phyloP scores from a whole-genome alignment of 2,797 vertebrate species.

The Erpetoichthys calabaricus region DNA sequence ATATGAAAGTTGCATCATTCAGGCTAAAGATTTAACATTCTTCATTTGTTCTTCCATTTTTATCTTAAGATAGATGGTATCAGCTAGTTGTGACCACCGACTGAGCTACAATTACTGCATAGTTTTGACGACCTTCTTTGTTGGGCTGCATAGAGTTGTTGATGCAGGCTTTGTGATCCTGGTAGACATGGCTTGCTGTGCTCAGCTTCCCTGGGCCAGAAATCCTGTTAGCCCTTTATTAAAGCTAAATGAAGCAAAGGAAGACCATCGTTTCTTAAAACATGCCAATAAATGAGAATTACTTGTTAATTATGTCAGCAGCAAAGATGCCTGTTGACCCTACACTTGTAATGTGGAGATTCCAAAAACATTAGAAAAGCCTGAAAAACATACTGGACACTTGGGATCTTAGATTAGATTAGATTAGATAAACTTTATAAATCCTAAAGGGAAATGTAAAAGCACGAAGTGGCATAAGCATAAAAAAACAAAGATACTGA shows the following conservation, averaged over 20 bases:
- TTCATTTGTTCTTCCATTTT: too few species aligned
- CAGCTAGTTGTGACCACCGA: not conserved
- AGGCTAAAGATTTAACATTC: too few species aligned
- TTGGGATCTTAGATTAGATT: too few species aligned
- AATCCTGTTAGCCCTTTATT: conserved; percentile 30
- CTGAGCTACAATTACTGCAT: conserved; percentile 2
- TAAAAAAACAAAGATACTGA: too few species aligned
- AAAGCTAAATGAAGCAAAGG: conserved; percentile 15
- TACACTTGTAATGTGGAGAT: conserved; percentile 12
- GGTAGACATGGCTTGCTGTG: conserved; percentile 12
- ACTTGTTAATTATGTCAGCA: conserved; percentile 16
- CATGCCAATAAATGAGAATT: conserved; percentile 12
- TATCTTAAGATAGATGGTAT: too few species aligned
- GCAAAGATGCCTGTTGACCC: conserved; percentile 14
- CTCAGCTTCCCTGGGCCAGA: conserved; percentile 11
- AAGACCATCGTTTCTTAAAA: conserved; percentile 11
- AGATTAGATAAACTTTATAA: too few species aligned
- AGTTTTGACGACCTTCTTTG: conserved; percentile 3
- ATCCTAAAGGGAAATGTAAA: too few species aligned
- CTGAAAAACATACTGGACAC: not conserved
- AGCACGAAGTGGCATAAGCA: too few species aligned
- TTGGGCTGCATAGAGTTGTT: not conserved
- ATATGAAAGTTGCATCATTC: too few species aligned
- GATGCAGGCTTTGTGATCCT: conserved; percentile 5
- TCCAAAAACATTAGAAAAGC: conserved; percentile 12